Evolutionary conservation across 2,888 invertebrate genomes (phyloP).

Genomic region (Chorisops tibialis): DNA sequence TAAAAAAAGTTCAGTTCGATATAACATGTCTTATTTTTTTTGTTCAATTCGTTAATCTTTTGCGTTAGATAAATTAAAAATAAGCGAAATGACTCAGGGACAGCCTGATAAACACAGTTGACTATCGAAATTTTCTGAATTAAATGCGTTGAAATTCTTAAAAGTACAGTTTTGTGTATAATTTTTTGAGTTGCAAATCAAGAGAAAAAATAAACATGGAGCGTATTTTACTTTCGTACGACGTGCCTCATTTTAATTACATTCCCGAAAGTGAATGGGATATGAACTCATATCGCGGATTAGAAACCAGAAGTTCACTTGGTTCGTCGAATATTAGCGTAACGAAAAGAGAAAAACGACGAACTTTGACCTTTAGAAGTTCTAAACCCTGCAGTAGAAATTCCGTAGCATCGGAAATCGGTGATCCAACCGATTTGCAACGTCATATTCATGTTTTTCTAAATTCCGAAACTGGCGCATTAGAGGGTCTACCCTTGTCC

Average conservation of each 20-base stretch:
- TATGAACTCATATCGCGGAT: not conserved
- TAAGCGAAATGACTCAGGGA: too few relatives aligned
- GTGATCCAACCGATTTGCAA: slow-evolving; percentile 11
- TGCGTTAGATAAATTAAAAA: too few relatives aligned
- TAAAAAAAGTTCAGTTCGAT: too few relatives aligned
- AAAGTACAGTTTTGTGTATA: not conserved
- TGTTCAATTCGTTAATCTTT: too few relatives aligned
- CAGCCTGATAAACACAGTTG: too few relatives aligned
- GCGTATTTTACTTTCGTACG: not conserved
- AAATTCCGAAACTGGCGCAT: slow-evolving; percentile 4
- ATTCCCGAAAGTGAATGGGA: not conserved
- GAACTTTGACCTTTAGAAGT: not conserved
- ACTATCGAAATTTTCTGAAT: not conserved
- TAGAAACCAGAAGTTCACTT: not conserved
- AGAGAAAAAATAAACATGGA: not conserved
- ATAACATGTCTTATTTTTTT: too few relatives aligned
- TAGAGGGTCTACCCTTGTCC: slow-evolving; percentile 15
- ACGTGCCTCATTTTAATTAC: not conserved
- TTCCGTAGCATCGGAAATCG: slow-evolving; percentile 9
- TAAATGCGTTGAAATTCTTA: not conserved
- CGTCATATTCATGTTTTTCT: slow-evolving; percentile 13
- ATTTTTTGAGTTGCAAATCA: not conserved
- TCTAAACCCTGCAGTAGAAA: not conserved
- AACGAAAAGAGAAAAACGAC: not conserved
- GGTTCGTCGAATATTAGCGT: too few relatives aligned